Base-by-base conservation (phyloP, 2,888 invertebrate genomes). In the Lacanobia wlatinum region DNA sequence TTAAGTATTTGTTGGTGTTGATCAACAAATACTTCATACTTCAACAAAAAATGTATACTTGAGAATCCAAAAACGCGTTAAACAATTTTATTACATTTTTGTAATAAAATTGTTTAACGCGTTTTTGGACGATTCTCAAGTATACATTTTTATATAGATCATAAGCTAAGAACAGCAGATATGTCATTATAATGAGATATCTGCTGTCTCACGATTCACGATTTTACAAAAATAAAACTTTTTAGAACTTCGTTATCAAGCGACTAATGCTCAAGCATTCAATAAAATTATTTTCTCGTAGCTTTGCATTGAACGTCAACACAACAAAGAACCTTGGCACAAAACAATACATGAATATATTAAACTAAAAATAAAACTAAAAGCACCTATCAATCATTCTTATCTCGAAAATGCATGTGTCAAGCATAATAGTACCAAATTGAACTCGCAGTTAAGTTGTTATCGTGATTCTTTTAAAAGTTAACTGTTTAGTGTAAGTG, bases 351-450 rank as follows among this genome's bases (percentile, higher is more conserved):
- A 70, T 23, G 16, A 72, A 46, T 23, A 70, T 56, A n/a, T 18
- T 14, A 1, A 69, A 21, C 18, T 43, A 48, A 67, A 67, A 48
- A n/a, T 14, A 10, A 40, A 69, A 69, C 43, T 14, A 14, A 43
- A 43, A 5, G 43, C 23, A 10, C 12, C 78, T 1, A 82, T 79
- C 63, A 59, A 79, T 82, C 78, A 77, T 2, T 14, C 78, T 82
- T 77, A 82, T 82, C 82, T 52, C 18, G 18, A 67, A 64, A 79
- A 56, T 79, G 55, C 77, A 79, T 34, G 53, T 70, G 63, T 76
- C 70, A 66, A 70, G 14, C 48, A 34, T 79, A 63, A 70, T 70
- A 55, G 50, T 63, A 56, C 78, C 28, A 52, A 76, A 66, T 63
- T 60, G 52, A 63, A 62, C 55, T 56, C 46, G 7, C 21, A 28